Evolutionary conservation across 2,113 vertebrate species (phyloP).

Genomic region (Antechinus stuartii): DNA sequence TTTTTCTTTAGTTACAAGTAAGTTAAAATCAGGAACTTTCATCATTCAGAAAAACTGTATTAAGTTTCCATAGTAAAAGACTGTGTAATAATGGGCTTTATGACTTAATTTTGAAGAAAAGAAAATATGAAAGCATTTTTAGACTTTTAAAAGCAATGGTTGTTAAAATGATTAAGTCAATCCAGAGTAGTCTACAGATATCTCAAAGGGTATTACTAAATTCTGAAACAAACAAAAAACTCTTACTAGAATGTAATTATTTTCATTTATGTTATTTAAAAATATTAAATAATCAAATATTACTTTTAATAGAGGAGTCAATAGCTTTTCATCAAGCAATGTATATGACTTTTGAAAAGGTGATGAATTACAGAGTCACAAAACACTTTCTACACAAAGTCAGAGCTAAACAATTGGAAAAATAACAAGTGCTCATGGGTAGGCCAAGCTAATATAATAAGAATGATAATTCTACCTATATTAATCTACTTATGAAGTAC

Average conservation of each 20-base stretch:
- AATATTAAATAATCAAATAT: neutral
- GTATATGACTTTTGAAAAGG: neutral
- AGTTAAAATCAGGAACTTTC: slow-evolving; percentile 31
- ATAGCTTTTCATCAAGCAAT: neutral
- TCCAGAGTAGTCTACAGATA: neutral
- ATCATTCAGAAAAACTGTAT: slow-evolving; percentile 7
- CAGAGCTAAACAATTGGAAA: too few relatives aligned
- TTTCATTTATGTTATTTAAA: too few relatives aligned
- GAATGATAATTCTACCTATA: too few relatives aligned
- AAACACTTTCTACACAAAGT: too few relatives aligned
- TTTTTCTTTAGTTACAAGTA: slow-evolving; percentile 6
- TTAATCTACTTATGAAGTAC: too few relatives aligned
- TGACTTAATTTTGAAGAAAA: slow-evolving; percentile 46
- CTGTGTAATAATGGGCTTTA: neutral
- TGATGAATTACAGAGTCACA: neutral
- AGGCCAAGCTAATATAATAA: too few relatives aligned
- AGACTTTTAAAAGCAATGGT: slow-evolving; percentile 30
- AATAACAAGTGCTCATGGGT: too few relatives aligned
- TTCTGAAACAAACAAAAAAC: slow-evolving; percentile 3
- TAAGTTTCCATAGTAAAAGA: slow-evolving; percentile 13
- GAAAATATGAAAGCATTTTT: neutral
- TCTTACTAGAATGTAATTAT: neutral
- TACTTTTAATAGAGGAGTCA: neutral
- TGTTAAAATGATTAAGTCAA: neutral
- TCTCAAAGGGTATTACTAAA: neutral